Conservation (phyloP, 2,888 invertebrate genomes). For the Hetaerina titia region DNA sequence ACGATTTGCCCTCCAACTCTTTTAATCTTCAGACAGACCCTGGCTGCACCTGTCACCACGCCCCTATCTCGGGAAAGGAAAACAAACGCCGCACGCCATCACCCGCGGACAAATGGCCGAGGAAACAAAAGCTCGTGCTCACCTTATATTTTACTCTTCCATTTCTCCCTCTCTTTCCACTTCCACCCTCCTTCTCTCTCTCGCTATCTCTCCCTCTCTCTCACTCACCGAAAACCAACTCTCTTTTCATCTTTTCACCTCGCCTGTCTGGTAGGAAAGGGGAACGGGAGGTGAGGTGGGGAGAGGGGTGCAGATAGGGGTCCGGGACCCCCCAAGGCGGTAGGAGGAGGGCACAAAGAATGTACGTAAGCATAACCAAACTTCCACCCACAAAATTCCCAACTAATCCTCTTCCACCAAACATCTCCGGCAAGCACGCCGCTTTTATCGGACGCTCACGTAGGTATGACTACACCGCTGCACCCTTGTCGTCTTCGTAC, state of each 20-base stretch:
- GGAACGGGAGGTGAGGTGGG: too few species aligned
- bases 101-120: slow-evolving; percentile 65
- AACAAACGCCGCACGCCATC: slow-evolving; percentile 64
- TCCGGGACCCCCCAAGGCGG: not conserved
- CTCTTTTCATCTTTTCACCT: slow-evolving; percentile 53
- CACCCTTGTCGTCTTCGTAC: not conserved
- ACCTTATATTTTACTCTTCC: slow-evolving; percentile 64
- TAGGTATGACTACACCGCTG: not conserved
- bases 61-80: slow-evolving; percentile 64
- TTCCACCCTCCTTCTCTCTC: not conserved
- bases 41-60: slow-evolving; percentile 66
- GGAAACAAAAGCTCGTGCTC: slow-evolving; percentile 60
- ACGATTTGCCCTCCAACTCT: slow-evolving; percentile 65
- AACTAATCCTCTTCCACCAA: not conserved
- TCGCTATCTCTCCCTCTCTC: not conserved
- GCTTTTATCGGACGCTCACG: not conserved
- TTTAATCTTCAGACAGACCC: slow-evolving; percentile 65
- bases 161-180: not conserved
- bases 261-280: not conserved
- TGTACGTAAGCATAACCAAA: not conserved
- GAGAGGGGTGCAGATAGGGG: not conserved
- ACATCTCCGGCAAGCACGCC: not conserved
- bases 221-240: slow-evolving; percentile 37
- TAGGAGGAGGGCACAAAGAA: not conserved
- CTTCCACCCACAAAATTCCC: not conserved